Evolutionary conservation across 2,113 vertebrate species (phyloP).

Genomic region (Hemibagrus wyckioides): DNA sequence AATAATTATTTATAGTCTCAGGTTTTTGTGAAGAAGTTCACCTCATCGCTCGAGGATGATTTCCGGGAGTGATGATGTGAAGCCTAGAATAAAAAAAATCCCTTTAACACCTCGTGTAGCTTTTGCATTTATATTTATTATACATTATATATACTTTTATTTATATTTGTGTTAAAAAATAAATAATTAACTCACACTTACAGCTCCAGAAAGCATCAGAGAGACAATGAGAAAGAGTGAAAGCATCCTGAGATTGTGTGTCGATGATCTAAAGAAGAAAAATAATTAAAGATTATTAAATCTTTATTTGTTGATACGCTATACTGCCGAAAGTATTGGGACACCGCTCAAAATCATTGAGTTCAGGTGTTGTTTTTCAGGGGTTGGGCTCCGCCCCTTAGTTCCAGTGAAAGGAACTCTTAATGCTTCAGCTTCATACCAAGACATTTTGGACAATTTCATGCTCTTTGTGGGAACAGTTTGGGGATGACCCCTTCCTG

Average conservation of each 20-base stretch:
- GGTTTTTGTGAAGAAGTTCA: slow-evolving; percentile 16
- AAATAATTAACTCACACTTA: slow-evolving; percentile 60
- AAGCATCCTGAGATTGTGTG: slow-evolving; percentile 54
- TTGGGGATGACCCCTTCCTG: no score
- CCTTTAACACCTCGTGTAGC: background rate
- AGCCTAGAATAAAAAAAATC: slow-evolving; percentile 46
- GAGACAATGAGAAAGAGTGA: slow-evolving; percentile 54
- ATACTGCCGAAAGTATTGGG: no score
- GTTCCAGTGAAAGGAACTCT: no score
- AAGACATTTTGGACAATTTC: no score
- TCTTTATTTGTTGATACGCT: no score
- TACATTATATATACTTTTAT: background rate
- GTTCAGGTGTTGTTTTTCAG: no score
- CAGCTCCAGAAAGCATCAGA: slow-evolving; percentile 45
- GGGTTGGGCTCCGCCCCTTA: no score
- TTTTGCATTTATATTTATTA: background rate
- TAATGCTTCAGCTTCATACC: no score
- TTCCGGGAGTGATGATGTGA: slow-evolving; percentile 31
- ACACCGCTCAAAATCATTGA: no score
- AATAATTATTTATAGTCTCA: background rate
- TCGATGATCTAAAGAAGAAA: slow-evolving; percentile 27
- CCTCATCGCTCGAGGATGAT: slow-evolving; percentile 59
- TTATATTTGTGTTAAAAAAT: background rate
- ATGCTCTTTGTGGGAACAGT: no score
- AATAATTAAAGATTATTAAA: background rate